These are phyloP conservation scores for Somateria mollissima DNA, from an alignment of 2,797 vertebrate species.

Conservation along the genomic window DNA sequence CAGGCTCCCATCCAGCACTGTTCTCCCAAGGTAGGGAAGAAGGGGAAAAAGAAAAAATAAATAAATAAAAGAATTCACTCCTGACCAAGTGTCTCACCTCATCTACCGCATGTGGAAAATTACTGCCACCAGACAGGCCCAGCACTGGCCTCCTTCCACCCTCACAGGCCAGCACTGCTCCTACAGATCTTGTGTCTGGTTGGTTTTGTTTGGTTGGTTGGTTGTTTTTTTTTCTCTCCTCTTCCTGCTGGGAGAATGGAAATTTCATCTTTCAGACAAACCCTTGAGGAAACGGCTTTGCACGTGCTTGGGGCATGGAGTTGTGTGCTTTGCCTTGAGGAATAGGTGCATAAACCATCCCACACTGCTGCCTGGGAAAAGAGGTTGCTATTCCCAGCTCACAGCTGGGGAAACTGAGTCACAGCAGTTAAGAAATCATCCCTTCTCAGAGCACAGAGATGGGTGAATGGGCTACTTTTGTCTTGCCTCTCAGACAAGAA, in stretches of 20 bases:
- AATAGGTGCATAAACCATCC: neutral
- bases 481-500: neutral
- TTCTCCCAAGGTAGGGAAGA: constrained; percentile 32
- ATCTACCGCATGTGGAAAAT: constrained; percentile 46
- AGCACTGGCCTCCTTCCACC: constrained; percentile 43
- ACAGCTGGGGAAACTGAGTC: constrained; percentile 23
- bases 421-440: neutral
- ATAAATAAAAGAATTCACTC: constrained; percentile 4
- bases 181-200: constrained; percentile 20
- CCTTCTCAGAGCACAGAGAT: neutral
- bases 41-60: neutral
- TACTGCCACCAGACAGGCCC: constrained; percentile 17
- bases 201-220: neutral
- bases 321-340: neutral
- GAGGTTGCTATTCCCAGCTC: neutral
- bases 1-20: neutral
- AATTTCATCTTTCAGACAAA: neutral
- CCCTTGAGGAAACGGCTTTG: constrained; percentile 40
- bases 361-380: neutral
- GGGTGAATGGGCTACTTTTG: neutral
- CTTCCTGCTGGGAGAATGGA: constrained; percentile 55
- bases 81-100: constrained; percentile 41
- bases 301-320: constrained; percentile 27
- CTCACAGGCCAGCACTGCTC: neutral
- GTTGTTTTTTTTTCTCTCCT: neutral